These are phyloP conservation scores for Conistra vaccinii DNA, from an alignment of 2,888 invertebrate genomes.

Conservation along the genomic window DNA sequence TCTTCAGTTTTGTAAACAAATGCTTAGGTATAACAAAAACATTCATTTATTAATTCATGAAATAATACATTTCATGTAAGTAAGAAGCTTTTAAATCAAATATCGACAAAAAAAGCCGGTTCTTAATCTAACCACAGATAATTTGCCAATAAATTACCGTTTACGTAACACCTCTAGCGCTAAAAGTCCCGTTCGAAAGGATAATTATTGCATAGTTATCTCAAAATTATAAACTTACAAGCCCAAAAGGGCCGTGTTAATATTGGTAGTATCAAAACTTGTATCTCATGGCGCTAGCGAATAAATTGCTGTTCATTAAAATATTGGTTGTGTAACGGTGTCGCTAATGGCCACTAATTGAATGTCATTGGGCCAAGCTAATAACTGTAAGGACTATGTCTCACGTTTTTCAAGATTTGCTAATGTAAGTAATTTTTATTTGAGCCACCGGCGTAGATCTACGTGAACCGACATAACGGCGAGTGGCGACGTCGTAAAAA, in stretches of 20 bases:
- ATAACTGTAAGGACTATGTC: neutral
- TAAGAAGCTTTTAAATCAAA: neutral
- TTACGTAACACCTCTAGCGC: neutral
- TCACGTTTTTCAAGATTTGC: neutral
- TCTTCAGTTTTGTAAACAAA: too few species aligned
- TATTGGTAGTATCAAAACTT: conserved; percentile 12
- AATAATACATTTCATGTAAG: too few species aligned
- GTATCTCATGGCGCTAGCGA: conserved; percentile 13
- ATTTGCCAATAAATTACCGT: neutral
- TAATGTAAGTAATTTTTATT: too few species aligned
- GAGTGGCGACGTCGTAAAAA: too few species aligned
- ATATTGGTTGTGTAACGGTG: conserved; percentile 29
- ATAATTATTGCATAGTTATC: neutral
- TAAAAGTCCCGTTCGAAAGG: neutral
- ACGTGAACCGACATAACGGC: too few species aligned
- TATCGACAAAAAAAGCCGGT: too few species aligned
- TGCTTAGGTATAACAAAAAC: too few species aligned
- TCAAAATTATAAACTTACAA: neutral
- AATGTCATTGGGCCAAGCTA: conserved; percentile 25
- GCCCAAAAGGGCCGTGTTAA: neutral
- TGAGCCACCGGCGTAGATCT: too few species aligned
- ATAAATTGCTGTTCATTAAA: conserved; percentile 46
- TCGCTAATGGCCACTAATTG: conserved; percentile 41
- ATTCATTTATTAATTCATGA: too few species aligned
- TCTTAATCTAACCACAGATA: conserved; percentile 7